Evolutionary conservation across 2,797 vertebrate genomes (phyloP).

Genomic region (Simalia tracyae): DNA sequence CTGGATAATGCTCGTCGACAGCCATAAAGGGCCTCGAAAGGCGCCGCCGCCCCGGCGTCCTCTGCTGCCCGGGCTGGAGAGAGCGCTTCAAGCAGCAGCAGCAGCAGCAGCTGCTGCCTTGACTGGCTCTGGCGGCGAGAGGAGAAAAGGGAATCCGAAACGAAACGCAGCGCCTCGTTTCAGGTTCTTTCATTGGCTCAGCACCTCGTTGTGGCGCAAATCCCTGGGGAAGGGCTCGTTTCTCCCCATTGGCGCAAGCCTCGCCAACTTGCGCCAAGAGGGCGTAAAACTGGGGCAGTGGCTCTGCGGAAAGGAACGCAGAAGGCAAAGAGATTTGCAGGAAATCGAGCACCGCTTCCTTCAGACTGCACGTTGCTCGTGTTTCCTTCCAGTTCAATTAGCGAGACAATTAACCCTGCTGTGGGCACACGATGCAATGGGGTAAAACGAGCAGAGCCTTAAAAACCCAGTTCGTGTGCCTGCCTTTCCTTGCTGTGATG

Average conservation of each 20-base stretch:
- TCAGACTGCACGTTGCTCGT: constrained; percentile 79
- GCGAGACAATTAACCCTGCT: constrained; percentile 76
- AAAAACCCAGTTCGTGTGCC: background rate
- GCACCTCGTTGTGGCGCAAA: constrained; percentile 53
- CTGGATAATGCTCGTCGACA: constrained; percentile 60
- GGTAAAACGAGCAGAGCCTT: constrained; percentile 59
- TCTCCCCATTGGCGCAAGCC: constrained; percentile 67
- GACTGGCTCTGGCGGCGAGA: background rate
- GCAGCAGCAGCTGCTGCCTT: no score
- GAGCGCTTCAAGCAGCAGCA: background rate
- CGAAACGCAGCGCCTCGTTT: background rate
- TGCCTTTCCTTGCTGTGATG: constrained; percentile 48
- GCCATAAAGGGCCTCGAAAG: constrained; percentile 59
- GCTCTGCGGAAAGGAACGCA: constrained; percentile 74
- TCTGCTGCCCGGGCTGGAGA: background rate
- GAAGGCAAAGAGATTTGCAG: constrained; percentile 80
- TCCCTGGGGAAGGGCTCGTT: constrained; percentile 28
- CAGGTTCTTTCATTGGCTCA: background rate
- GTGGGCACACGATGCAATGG: constrained; percentile 55
- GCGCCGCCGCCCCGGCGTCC: background rate
- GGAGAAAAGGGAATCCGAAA: background rate
- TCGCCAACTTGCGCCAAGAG: constrained; percentile 76
- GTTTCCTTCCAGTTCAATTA: constrained; percentile 81
- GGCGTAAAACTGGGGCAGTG: constrained; percentile 79
- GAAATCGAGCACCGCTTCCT: constrained; percentile 78